Conservation (phyloP, 2,797 vertebrate genomes). For the Hyperoplus immaculatus region DNA sequence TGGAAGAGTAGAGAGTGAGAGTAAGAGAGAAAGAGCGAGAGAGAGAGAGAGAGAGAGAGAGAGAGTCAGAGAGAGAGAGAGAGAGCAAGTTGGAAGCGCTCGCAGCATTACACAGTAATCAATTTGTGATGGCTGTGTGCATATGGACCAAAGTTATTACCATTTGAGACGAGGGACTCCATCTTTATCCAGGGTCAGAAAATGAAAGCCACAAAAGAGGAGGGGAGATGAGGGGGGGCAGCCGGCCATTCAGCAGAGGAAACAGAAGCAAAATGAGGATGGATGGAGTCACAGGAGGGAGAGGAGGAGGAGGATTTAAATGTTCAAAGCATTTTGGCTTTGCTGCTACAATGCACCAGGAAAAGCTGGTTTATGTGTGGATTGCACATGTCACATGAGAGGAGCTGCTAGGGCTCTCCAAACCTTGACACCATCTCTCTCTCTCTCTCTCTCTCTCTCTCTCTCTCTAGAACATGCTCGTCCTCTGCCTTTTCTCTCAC, state of each 20-base stretch:
- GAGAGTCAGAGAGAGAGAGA: slow-evolving; percentile 24
- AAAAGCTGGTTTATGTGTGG: slow-evolving; percentile 70
- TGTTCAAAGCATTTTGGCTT: slow-evolving; percentile 75
- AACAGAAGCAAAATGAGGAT: slow-evolving; percentile 64
- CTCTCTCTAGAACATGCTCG: no score
- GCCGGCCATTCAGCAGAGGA: slow-evolving; percentile 50
- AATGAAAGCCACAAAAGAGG: slow-evolving; percentile 38
- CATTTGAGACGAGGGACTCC: slow-evolving; percentile 71
- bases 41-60: slow-evolving; percentile 37
- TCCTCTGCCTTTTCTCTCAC: slow-evolving; percentile 21
- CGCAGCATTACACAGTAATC: slow-evolving; percentile 72
- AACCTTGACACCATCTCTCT: slow-evolving; percentile 53
- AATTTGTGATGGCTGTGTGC: slow-evolving; percentile 76
- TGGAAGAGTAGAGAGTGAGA: slow-evolving; percentile 42
- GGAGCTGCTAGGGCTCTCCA: slow-evolving; percentile 46
- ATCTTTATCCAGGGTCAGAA: slow-evolving; percentile 73
- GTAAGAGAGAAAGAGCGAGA: slow-evolving; percentile 46
- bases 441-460: no score
- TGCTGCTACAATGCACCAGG: slow-evolving; percentile 61
- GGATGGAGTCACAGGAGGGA: slow-evolving; percentile 64
- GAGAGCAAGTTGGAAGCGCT: slow-evolving; percentile 54
- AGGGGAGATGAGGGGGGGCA: slow-evolving; percentile 17
- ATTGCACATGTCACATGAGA: slow-evolving; percentile 67
- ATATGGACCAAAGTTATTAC: slow-evolving; percentile 75
- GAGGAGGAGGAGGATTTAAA: slow-evolving; percentile 71